Percentiles rank a stretch among this genome's conserved stretches.
Evolutionary conservation across 2,797 vertebrate genomes (phyloP).

Genomic region (Rhinichthys osculus): DNA sequence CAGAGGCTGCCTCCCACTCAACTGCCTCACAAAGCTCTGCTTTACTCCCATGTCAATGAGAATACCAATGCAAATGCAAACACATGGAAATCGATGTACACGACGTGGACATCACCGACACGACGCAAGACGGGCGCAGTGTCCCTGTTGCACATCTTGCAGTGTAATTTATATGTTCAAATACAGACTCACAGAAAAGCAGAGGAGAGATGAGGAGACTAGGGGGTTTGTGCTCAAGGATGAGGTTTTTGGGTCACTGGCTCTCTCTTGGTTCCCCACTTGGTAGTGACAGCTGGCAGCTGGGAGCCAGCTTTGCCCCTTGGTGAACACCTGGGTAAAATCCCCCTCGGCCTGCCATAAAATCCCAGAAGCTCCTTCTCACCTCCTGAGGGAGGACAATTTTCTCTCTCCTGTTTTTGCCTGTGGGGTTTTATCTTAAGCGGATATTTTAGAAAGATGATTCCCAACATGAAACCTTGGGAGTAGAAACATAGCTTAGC

Average conservation of each 20-base stretch:
- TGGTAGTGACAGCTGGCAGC: conserved; percentile 44
- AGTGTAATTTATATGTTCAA: not conserved
- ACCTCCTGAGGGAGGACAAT: conserved; percentile 20
- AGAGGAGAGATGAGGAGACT: not conserved
- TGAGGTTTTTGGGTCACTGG: conserved; percentile 47
- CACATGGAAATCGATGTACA: conserved; percentile 21
- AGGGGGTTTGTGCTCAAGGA: conserved; percentile 11
- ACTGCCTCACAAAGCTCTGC: conserved; percentile 39
- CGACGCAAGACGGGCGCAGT: too few species aligned
- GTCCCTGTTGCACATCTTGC: not conserved
- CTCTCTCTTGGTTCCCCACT: conserved; percentile 46
- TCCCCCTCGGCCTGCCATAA: conserved; percentile 20
- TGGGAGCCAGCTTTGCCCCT: conserved; percentile 41
- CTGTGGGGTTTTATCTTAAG: conserved; percentile 15
- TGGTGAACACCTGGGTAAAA: conserved; percentile 53
- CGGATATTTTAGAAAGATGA: conserved; percentile 8
- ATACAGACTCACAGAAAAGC: not conserved
- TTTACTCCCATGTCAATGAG: conserved; percentile 41
- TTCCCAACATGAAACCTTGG: not conserved
- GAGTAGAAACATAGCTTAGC: not conserved
- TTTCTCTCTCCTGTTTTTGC: conserved; percentile 21
- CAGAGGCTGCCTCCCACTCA: conserved; percentile 48
- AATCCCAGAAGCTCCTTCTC: conserved; percentile 32
- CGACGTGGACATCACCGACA: not conserved
- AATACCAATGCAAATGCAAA: conserved; percentile 19